Conservation (phyloP, 2,888 invertebrate species). For the Punctoribates punctum region DNA sequence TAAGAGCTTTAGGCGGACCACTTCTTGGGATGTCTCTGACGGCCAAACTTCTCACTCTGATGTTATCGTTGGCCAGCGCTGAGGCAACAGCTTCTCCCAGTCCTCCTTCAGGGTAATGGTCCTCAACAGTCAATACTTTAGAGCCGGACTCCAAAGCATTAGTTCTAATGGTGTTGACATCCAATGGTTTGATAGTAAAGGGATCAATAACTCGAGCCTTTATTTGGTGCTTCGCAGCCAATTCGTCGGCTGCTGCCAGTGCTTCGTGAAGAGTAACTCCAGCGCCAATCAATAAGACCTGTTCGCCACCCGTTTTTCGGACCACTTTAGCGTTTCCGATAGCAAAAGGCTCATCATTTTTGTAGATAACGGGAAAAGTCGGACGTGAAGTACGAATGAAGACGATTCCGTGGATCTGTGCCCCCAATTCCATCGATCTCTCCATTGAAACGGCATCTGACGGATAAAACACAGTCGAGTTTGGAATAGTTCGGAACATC, state of each 20-base stretch:
- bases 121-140: slow-evolving; percentile 85
- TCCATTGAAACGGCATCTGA: slow-evolving; percentile 91
- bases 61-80: slow-evolving; percentile 65
- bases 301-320: slow-evolving; percentile 61
- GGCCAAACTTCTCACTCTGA: slow-evolving; percentile 62
- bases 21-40: slow-evolving; percentile 84
- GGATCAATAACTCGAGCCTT: slow-evolving; percentile 82
- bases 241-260: slow-evolving; percentile 71
- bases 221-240: slow-evolving; percentile 63
- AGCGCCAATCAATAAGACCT: slow-evolving; percentile 81
- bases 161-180: slow-evolving; percentile 67
- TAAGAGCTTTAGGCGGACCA: slow-evolving; percentile 77
- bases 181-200: slow-evolving; percentile 94
- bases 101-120: slow-evolving; percentile 95
- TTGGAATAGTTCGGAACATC: slow-evolving; percentile 85
- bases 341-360: slow-evolving; percentile 74
- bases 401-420: slow-evolving; percentile 88
- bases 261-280: slow-evolving; percentile 92
- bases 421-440: slow-evolving; percentile 89
- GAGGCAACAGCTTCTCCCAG: slow-evolving; percentile 90
- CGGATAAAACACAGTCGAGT: slow-evolving; percentile 65
- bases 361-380: slow-evolving; percentile 78
- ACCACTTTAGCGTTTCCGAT: slow-evolving; percentile 61
- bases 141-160: slow-evolving; percentile 77
- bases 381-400: slow-evolving; percentile 95